phyloP scores from a whole-genome alignment of 1,140 invertebrate species.

The Euwallacea similis region DNA sequence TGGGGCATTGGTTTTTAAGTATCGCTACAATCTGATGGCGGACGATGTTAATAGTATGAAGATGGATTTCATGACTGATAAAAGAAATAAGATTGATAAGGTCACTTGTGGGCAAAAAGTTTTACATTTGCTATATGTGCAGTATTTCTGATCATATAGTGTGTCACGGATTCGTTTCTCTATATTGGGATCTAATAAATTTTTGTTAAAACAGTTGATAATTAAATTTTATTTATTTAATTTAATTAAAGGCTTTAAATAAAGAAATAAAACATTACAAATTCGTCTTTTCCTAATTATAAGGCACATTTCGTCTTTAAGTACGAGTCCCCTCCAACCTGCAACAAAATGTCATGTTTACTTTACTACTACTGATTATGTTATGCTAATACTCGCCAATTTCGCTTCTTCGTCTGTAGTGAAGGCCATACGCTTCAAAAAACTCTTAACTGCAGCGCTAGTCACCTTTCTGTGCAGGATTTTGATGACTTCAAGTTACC shows the following conservation, averaged over 20 bases:
- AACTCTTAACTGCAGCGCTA: neutral
- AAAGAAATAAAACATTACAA: neutral
- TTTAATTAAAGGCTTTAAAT: neutral
- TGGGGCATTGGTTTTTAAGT: conserved; percentile 54
- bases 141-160: neutral
- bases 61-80: conserved; percentile 41
- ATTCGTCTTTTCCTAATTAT: too few relatives aligned
- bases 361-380: neutral
- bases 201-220: neutral
- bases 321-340: too few relatives aligned
- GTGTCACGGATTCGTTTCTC: neutral
- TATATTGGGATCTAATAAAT: neutral
- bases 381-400: neutral
- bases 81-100: conserved; percentile 47
- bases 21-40: conserved; percentile 52
- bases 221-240: neutral
- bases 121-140: neutral
- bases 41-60: conserved; percentile 43
- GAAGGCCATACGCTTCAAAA: neutral
- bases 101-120: neutral
- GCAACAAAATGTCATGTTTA: neutral
- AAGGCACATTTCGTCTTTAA: too few relatives aligned
- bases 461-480: neutral
- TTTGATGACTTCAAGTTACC: neutral
- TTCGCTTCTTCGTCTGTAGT: neutral